Evolutionary conservation across 2,113 vertebrate species (phyloP), one percentile per base, ranked within the genome.

Genomic region (Clarias macrocephalus): DNA sequence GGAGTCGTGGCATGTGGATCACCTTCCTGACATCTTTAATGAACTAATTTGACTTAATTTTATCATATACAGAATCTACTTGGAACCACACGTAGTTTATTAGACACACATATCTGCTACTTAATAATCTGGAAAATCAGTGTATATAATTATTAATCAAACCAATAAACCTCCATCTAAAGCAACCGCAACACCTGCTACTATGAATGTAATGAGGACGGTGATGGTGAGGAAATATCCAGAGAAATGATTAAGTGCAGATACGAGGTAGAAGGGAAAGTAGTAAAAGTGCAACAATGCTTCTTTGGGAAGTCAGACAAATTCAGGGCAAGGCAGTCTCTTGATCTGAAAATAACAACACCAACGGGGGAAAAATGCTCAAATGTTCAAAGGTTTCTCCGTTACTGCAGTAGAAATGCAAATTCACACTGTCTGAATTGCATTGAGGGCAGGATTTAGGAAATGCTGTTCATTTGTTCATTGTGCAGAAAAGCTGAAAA

Each of bases 11-110:
- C 83, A 85, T 91, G 82, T 68, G 89, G 42, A 89, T 86, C 91
- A 89, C 76, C 73, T 28, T 85, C 82, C 85, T 56, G 86, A 88
- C 81, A 59, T 63, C 88, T 91, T 90, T 90, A 63, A 90, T 92
- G 94, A 95, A 86, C 62, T 63, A 84, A 89, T 82, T 82, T 86
- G 87, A 42, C 90, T 90, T 92, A 85, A 80, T 88, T 88, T 42
- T 19, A 85, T 89, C 86, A 89, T 84, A 83, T 82, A 57, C 33
- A 73, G 88, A 88, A 91, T 93, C 90, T 92, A 88, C 91, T 91
- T 90, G 91, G 91, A 75, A 57, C 88, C 52, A 57, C 25, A 79
- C 33, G 18, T 5, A 21, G 9, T 60, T 80, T 23, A 80, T 37
- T 33, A 19, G 18, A 80, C 57, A 80, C 18, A 60, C 21, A 80